These are phyloP conservation scores for Rhamphomyia laevipes DNA, from an alignment of 2,888 invertebrate species.

Conservation along the genomic window DNA sequence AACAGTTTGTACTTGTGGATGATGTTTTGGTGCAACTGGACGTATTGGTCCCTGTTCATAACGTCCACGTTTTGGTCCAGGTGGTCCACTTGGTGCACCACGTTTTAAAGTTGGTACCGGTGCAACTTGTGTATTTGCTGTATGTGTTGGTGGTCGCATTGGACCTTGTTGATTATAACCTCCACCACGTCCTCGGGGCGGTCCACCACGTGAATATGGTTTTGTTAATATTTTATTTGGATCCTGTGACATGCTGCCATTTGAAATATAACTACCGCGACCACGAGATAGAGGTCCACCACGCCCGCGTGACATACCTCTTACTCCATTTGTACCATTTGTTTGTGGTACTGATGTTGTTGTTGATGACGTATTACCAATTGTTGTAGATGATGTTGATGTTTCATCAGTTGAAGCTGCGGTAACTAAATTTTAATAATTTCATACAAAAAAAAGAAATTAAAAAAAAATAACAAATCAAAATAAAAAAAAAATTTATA, in stretches of 20 bases:
- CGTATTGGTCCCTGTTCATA: conserved; percentile 34
- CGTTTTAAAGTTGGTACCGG: conserved; percentile 36
- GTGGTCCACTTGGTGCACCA: conserved; percentile 33
- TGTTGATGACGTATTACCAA: conserved; percentile 17
- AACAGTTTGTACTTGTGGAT: conserved; percentile 27
- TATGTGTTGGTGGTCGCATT: conserved; percentile 33
- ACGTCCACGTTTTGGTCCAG: conserved; percentile 36
- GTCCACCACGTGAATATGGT: conserved; percentile 29
- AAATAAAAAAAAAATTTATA: neutral
- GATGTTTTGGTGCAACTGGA: conserved; percentile 35
- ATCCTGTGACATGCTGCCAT: conserved; percentile 16
- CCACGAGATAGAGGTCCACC: conserved; percentile 30
- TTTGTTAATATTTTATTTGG: conserved; percentile 25
- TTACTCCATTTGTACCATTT: conserved; percentile 14
- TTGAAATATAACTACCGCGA: conserved; percentile 30
- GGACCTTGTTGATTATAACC: conserved; percentile 29
- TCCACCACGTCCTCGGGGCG: conserved; percentile 31
- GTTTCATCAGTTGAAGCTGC: conserved; percentile 13
- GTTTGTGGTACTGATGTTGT: conserved; percentile 18
- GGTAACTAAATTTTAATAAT: neutral
- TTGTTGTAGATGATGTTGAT: conserved; percentile 11
- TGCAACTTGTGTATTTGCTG: conserved; percentile 34
- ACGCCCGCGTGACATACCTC: conserved; percentile 29
- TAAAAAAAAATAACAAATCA: neutral
- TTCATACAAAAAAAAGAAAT: neutral